Base-by-base conservation (phyloP, 2,797 vertebrate genomes). In the Periophthalmus magnuspinnatus region DNA sequence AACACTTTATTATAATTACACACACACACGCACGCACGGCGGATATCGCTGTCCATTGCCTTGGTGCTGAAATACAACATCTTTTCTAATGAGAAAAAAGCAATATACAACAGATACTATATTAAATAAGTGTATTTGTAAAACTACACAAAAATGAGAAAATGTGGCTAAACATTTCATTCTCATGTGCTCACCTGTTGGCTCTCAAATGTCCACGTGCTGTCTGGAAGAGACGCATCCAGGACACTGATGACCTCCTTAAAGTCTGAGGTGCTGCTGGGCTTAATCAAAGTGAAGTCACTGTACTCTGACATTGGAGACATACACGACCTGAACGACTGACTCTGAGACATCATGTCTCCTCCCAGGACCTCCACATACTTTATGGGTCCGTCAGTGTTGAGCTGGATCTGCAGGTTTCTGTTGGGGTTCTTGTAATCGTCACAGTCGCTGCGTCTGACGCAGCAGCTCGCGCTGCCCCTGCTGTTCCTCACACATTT, bases 361-460 rank as follows among this genome's bases (percentile, higher is more conserved):
- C 82, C 85, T 72, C 88, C 88, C 77, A 90, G 78, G 59, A 90
- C 88, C 81, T 90, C 88, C 79, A 90, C 84, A 77, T 90, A 90
- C 75, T 89, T 89, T 84, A 90, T 89, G n/a, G 86, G 87, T 21
- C 86, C 87, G 24, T 89, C 87, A 78, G 80, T 82, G 81, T 90
- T 90, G 63, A 90, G 87, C 75, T 90, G 87, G 69, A 90, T 84
- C 80, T 90, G 87, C 48, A 89, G 79, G 77, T 89, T 89, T 79
- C 87, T 88, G 75, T 89, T 87, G 41, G 88, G 82, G 71, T 86
- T 87, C 70, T 84, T 90, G 72, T 89, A 84, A 70, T 74, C 81
- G 28, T 85, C 81, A 71, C 71, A 79, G 48, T 81, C 77, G 9
- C 45, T 69, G 32, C 65, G 62, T 66, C 79, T 84, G 33, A 84